phyloP scores from a whole-genome alignment of 1,140 invertebrate species.

The Pemphigus obesinymphae region DNA sequence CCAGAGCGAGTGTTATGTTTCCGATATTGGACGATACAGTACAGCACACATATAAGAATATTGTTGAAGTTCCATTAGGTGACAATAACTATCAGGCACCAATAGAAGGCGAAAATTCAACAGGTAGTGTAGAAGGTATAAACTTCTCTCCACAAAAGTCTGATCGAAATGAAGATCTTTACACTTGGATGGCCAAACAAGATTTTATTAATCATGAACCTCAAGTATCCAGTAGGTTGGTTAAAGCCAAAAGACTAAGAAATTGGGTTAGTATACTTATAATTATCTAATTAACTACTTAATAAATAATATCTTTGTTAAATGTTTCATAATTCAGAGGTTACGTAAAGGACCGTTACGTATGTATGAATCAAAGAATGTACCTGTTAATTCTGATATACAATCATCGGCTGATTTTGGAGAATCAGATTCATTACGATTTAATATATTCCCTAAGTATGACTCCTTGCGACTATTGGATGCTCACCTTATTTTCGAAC shows the following conservation, averaged over 20 bases:
- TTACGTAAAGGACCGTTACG: conserved; percentile 28
- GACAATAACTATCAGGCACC: background rate
- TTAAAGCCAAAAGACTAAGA: conserved; percentile 28
- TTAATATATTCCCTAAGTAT: conserved; percentile 68
- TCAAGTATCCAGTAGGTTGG: background rate
- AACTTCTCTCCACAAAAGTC: conserved; percentile 46
- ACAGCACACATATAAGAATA: conserved; percentile 50
- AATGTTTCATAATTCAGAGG: background rate
- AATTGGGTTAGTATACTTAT: conserved; percentile 21
- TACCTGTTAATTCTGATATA: background rate
- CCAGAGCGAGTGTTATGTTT: conserved; percentile 70
- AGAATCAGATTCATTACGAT: conserved; percentile 49
- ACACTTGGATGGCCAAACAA: conserved; percentile 93
- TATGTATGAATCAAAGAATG: conserved; percentile 18
- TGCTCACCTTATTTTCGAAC: conserved; percentile 89
- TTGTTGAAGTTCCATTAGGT: conserved; percentile 48
- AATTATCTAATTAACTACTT: background rate
- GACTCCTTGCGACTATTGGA: conserved; percentile 78
- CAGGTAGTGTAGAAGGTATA: conserved; percentile 34
- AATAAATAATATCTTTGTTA: background rate
- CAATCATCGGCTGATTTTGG: conserved; percentile 39
- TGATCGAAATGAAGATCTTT: conserved; percentile 73
- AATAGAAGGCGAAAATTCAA: conserved; percentile 28
- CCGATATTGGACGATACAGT: conserved; percentile 55
- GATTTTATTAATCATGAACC: conserved; percentile 52